Evolutionary conservation across 2,888 invertebrate genomes (phyloP).

Genomic region (Callyntrura sp.): DNA sequence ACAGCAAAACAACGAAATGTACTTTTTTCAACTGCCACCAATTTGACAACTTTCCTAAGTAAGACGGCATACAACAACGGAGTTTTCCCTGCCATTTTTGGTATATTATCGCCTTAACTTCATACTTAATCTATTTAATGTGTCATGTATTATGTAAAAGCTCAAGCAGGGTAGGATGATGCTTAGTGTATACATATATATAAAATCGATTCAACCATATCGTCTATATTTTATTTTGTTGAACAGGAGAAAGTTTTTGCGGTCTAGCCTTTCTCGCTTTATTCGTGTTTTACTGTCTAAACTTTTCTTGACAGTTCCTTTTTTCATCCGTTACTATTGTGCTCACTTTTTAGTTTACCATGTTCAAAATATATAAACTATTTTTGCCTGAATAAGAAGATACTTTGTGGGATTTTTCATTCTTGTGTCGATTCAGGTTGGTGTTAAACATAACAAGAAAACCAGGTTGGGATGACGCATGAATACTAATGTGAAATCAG

Average conservation of each 20-base stretch:
- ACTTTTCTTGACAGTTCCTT: slow-evolving; percentile 15
- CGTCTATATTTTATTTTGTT: no score
- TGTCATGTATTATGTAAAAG: slow-evolving; percentile 49
- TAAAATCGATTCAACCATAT: slow-evolving; percentile 45
- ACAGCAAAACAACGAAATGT: no score
- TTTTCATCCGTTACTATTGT: slow-evolving; percentile 13
- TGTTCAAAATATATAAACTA: slow-evolving; percentile 11
- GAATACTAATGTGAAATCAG: no score
- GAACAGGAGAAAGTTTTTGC: slow-evolving; percentile 23
- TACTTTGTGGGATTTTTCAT: no score
- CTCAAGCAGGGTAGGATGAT: background rate
- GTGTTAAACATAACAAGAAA: no score
- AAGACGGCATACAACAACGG: no score
- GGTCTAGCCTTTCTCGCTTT: slow-evolving; percentile 23
- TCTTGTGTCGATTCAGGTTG: no score
- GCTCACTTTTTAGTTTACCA: background rate
- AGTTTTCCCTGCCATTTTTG: no score
- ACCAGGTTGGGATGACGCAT: no score
- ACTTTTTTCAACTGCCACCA: slow-evolving; percentile 3
- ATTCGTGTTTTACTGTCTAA: background rate
- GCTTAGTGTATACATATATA: slow-evolving; percentile 17
- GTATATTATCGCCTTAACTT: slow-evolving; percentile 39
- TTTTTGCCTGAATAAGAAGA: no score
- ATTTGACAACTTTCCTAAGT: no score
- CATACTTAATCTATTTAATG: slow-evolving; percentile 70